Conservation (phyloP, 2,888 invertebrate genomes). For the Neoscelio sp. region DNA sequence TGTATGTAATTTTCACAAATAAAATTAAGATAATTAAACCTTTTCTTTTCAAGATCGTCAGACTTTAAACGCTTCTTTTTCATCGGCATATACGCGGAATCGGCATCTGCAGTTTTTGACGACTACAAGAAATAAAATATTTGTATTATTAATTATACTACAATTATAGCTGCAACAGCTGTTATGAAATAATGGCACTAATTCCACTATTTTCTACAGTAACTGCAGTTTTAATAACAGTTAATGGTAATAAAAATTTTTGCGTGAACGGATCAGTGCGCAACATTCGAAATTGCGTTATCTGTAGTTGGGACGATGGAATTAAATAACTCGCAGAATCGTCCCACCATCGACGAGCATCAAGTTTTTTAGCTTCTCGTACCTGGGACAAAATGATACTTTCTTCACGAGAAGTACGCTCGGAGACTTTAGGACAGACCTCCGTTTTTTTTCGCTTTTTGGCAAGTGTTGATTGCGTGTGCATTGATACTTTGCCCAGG, state of each 20-base stretch:
- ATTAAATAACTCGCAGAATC: slow-evolving; percentile 72
- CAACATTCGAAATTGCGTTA: slow-evolving; percentile 70
- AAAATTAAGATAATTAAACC: no score
- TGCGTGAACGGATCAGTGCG: slow-evolving; percentile 75
- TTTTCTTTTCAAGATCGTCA: no score
- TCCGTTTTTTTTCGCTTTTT: slow-evolving; percentile 78
- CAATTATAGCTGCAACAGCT: no score
- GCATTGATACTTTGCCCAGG: slow-evolving; percentile 87
- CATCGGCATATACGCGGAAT: no score
- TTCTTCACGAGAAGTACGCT: slow-evolving; percentile 70
- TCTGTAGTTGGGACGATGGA: slow-evolving; percentile 56
- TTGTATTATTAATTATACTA: no score
- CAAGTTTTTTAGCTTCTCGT: slow-evolving; percentile 71
- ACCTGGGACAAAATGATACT: slow-evolving; percentile 70
- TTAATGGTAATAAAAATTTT: slow-evolving; percentile 73
- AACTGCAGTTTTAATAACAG: slow-evolving; percentile 70
- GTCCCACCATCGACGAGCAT: slow-evolving; percentile 76
- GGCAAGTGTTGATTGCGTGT: slow-evolving; percentile 87
- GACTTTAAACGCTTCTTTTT: no score
- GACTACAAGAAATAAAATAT: no score
- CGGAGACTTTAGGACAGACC: slow-evolving; percentile 74
- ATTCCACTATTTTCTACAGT: slow-evolving; percentile 24
- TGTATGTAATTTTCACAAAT: no score
- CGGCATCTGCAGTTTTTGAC: no score
- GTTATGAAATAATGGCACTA: slow-evolving; percentile 20